A percentile compares a stretch with the other conserved stretches of the same genome.
Conservation (phyloP, 2,888 invertebrate genomes). For the Bugulina stolonifera region DNA sequence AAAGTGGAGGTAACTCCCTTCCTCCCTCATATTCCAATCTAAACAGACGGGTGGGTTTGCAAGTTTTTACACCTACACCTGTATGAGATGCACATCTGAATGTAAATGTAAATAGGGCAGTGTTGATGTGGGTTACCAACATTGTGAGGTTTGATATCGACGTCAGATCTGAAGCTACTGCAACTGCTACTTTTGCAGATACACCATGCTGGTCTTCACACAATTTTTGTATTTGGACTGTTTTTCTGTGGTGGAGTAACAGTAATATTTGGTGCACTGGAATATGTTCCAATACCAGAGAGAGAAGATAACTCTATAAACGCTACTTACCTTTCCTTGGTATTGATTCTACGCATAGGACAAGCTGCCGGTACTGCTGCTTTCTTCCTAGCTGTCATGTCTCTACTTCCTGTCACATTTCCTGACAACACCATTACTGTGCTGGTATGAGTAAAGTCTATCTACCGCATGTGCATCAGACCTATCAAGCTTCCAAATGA, state of each 20-base stretch:
- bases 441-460: slow-evolving; percentile 6
- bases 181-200: too few species aligned
- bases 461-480: too few species aligned
- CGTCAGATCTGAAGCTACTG: too few species aligned
- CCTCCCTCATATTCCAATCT: too few species aligned
- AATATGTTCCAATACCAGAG: not conserved
- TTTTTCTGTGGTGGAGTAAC: not conserved
- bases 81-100: too few species aligned
- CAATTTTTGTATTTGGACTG: not conserved
- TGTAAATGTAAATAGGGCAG: too few species aligned
- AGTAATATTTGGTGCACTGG: not conserved
- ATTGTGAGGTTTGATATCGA: too few species aligned
- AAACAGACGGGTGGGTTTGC: too few species aligned
- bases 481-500: too few species aligned
- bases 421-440: slow-evolving; percentile 4
- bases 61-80: too few species aligned
- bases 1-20: too few species aligned
- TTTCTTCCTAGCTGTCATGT: not conserved
- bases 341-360: not conserved
- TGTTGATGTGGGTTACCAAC: too few species aligned
- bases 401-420: not conserved
- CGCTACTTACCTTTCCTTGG: not conserved
- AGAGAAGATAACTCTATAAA: not conserved
- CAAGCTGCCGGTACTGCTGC: slow-evolving; percentile 12
- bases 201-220: not conserved